Percentiles rank a stretch among this genome's conserved stretches.
Evolutionary conservation across 1,140 invertebrate genomes (phyloP).

Genomic region (Subanguina moxae): DNA sequence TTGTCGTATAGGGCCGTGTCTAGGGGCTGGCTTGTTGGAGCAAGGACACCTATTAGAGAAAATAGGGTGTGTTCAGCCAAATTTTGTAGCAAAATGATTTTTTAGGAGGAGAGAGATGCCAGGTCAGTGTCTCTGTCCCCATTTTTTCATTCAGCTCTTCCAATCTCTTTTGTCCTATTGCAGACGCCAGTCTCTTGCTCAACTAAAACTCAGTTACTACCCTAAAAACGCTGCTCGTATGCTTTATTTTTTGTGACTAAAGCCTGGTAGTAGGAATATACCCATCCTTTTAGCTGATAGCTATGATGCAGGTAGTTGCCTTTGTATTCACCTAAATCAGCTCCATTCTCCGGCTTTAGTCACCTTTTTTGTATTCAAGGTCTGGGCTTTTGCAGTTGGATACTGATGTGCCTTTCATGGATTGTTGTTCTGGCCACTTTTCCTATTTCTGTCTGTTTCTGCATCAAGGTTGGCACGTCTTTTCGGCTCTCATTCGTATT

Average conservation of each 20-base stretch:
- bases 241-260: slow-evolving; percentile 24
- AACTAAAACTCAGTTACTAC: slow-evolving; percentile 58
- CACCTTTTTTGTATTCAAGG: too few relatives aligned
- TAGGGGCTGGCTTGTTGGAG: too few relatives aligned
- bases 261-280: neutral
- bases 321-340: slow-evolving; percentile 62
- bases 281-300: slow-evolving; percentile 62
- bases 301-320: slow-evolving; percentile 69
- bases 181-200: slow-evolving; percentile 55
- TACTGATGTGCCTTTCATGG: slow-evolving; percentile 45
- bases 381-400: slow-evolving; percentile 7
- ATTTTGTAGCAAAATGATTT: slow-evolving; percentile 15
- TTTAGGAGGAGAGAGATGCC: slow-evolving; percentile 55
- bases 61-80: too few relatives aligned
- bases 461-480: slow-evolving; percentile 78
- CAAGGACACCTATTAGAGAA: too few relatives aligned
- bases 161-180: too few relatives aligned
- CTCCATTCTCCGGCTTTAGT: neutral
- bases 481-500: too few relatives aligned
- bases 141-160: slow-evolving; percentile 10
- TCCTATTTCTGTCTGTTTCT: slow-evolving; percentile 86
- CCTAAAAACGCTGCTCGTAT: slow-evolving; percentile 55
- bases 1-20: too few relatives aligned
- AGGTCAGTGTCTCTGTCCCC: slow-evolving; percentile 57
- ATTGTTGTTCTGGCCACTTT: slow-evolving; percentile 83